Evolutionary conservation across 92 coral and sea anemone genomes (phyloP).

Genomic region (Phenganax subtilis): DNA sequence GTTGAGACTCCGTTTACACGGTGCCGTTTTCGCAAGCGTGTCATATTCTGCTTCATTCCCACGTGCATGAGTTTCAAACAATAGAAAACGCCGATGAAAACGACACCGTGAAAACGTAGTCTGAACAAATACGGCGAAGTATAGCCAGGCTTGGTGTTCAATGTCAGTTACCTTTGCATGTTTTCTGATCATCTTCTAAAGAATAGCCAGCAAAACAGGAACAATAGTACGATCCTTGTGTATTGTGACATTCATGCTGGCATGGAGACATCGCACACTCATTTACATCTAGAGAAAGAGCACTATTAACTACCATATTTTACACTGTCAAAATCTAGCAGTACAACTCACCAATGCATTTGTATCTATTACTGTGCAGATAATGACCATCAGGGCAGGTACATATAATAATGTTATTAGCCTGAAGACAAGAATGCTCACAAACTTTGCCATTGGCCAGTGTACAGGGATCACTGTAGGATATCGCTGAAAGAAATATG

Average conservation of each 20-base stretch:
- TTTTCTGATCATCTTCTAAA: conserved; percentile 60
- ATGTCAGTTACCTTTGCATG: conserved; percentile 66
- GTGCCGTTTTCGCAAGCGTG: too few species aligned
- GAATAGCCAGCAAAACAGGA: conserved; percentile 72
- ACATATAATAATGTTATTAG: conserved; percentile 61
- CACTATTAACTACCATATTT: not conserved
- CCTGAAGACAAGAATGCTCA: conserved; percentile 71
- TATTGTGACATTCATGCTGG: conserved; percentile 81
- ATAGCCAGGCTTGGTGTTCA: not conserved
- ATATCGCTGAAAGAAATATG: conserved; percentile 25
- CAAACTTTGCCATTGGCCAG: conserved; percentile 69
- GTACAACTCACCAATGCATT: conserved; percentile 72
- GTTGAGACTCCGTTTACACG: too few species aligned
- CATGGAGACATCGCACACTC: conserved; percentile 83
- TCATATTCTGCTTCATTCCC: too few species aligned
- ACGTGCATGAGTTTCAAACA: too few species aligned
- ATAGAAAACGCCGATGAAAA: too few species aligned
- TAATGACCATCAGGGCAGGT: conserved; percentile 74
- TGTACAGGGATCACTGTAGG: conserved; percentile 29
- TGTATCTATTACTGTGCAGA: conserved; percentile 73
- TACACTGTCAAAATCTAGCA: not conserved
- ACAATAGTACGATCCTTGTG: conserved; percentile 89
- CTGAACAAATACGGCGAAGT: too few species aligned
- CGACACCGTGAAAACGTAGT: too few species aligned
- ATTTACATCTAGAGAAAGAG: conserved; percentile 58